These are phyloP conservation scores for Apogon hyalosoma DNA, from an alignment of 2,797 vertebrate species.

Conservation along the genomic window DNA sequence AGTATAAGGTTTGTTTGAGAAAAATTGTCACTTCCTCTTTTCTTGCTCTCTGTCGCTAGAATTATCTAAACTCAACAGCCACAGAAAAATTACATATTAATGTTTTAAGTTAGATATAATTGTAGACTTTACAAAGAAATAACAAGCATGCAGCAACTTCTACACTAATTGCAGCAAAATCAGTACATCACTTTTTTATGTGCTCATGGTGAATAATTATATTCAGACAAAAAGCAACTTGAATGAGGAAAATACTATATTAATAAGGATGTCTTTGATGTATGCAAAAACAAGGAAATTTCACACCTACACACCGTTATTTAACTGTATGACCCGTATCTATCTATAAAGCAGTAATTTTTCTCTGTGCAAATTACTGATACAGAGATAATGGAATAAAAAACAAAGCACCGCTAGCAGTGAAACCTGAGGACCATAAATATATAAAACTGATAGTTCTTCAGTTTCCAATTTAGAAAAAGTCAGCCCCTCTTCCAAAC, in stretches of 20 bases:
- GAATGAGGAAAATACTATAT: slow-evolving; percentile 4
- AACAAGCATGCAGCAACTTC: neutral
- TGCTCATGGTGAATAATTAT: slow-evolving; percentile 2
- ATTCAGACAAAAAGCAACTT: slow-evolving; percentile 13
- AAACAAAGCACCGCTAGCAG: neutral
- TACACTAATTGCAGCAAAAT: slow-evolving; percentile 23
- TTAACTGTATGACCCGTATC: neutral
- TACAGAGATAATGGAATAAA: neutral
- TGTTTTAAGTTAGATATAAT: slow-evolving; percentile 7
- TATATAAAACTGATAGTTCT: neutral
- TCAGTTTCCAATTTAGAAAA: neutral
- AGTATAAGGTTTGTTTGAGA: neutral
- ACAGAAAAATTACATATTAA: slow-evolving; percentile 20
- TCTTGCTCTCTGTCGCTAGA: neutral
- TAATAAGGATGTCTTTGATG: neutral
- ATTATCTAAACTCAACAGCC: slow-evolving; percentile 1
- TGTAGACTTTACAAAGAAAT: slow-evolving; percentile 14
- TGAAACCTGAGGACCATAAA: neutral
- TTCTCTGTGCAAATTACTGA: neutral
- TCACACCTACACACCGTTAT: neutral
- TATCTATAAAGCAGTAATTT: neutral
- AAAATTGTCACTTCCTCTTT: neutral
- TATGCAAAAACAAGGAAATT: neutral
- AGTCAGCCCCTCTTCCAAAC: neutral
- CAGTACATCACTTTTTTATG: slow-evolving; percentile 9